Evolutionary conservation across 1,140 invertebrate genomes (phyloP).

Genomic region (Drosophila subpulchrella): DNA sequence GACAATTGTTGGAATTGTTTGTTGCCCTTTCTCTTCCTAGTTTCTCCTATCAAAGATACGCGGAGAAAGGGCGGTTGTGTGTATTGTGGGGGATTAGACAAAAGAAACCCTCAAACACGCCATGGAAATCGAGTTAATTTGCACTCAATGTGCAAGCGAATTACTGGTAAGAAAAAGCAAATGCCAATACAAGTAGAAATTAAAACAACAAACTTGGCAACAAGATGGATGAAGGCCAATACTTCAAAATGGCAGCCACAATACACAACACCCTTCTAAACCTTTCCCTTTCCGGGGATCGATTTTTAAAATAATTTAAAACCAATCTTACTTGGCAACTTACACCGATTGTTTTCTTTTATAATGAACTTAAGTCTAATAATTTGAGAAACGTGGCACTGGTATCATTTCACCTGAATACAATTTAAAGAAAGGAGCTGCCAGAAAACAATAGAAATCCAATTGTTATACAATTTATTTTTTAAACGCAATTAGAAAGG

Average conservation of each 20-base stretch:
- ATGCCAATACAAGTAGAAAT: slow-evolving; percentile 37
- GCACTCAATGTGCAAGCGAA: slow-evolving; percentile 40
- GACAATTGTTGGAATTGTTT: slow-evolving; percentile 30
- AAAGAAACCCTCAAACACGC: slow-evolving; percentile 41
- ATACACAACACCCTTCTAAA: slow-evolving; percentile 25
- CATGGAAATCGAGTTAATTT: slow-evolving; percentile 56
- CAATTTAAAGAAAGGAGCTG: not conserved
- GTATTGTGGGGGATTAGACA: not conserved
- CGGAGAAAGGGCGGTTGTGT: not conserved
- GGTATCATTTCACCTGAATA: too few relatives aligned
- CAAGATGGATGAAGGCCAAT: slow-evolving; percentile 9
- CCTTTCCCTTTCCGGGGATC: not conserved
- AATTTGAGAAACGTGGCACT: not conserved
- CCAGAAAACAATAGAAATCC: not conserved
- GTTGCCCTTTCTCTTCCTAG: slow-evolving; percentile 54
- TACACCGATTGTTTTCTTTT: not conserved
- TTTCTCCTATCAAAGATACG: slow-evolving; percentile 4
- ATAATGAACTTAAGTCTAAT: not conserved
- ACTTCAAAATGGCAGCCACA: not conserved
- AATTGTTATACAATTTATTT: not conserved
- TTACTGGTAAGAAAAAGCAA: slow-evolving; percentile 18
- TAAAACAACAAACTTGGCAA: slow-evolving; percentile 24
- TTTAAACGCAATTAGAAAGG: too few relatives aligned
- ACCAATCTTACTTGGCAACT: not conserved
- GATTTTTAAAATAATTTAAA: not conserved